phyloP scores from a whole-genome alignment of 2,888 invertebrate species.

The Tanypteryx hageni region DNA sequence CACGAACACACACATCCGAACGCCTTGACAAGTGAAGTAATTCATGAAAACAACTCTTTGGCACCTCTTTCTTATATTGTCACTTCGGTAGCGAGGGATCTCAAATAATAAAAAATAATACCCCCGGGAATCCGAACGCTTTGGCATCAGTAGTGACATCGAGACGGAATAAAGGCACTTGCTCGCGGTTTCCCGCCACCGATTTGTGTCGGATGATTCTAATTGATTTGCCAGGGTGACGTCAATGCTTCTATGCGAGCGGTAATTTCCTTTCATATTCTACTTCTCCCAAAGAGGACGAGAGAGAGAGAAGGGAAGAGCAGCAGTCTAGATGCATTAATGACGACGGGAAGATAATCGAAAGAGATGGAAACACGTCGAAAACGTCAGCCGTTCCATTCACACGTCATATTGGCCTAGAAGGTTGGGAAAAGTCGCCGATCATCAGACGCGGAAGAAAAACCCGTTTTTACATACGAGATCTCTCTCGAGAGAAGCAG shows the following conservation, averaged over 20 bases:
- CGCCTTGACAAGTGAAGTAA: background rate
- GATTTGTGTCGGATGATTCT: background rate
- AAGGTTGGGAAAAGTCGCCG: background rate
- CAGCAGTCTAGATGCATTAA: background rate
- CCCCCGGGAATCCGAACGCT: background rate
- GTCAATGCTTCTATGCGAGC: too few relatives aligned
- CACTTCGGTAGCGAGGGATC: background rate
- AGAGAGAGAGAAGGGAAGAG: too few relatives aligned
- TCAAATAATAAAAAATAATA: background rate
- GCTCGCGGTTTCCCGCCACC: background rate
- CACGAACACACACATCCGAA: background rate
- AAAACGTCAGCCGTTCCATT: slow-evolving; percentile 13
- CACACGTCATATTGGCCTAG: background rate
- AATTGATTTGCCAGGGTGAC: background rate
- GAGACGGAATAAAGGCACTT: background rate
- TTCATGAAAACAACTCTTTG: background rate
- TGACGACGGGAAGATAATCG: background rate
- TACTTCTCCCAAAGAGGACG: too few relatives aligned
- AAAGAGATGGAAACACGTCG: slow-evolving; percentile 20
- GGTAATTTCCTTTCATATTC: too few relatives aligned
- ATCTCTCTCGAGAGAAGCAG: background rate
- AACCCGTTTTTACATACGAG: background rate
- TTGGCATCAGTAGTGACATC: background rate
- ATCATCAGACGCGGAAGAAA: slow-evolving; percentile 4
- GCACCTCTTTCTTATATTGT: background rate